Conservation (phyloP, 2,113 vertebrate genomes). For the Alexandromys fortis region DNA sequence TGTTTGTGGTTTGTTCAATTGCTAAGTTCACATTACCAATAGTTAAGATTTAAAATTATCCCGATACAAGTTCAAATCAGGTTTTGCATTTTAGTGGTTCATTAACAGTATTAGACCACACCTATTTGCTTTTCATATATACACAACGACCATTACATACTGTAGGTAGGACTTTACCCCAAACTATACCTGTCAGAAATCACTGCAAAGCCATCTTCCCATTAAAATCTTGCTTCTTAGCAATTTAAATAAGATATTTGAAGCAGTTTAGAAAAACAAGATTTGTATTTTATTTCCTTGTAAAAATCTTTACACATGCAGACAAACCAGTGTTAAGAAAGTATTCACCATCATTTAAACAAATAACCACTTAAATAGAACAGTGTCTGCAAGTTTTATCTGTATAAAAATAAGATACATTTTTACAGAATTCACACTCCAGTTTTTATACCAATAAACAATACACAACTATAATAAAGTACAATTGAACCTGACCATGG, state of each 20-base stretch:
- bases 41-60: background rate
- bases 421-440: conserved; percentile 89
- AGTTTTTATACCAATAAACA: conserved; percentile 89
- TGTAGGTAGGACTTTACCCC: background rate
- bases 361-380: conserved; percentile 92
- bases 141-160: background rate
- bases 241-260: conserved; percentile 72
- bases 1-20: background rate
- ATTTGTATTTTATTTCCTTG: conserved; percentile 91
- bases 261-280: conserved; percentile 83
- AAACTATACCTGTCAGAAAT: conserved; percentile 20
- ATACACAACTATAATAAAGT: conserved; percentile 89
- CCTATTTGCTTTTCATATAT: background rate
- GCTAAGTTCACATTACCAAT: background rate
- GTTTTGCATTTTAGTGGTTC: background rate
- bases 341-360: conserved; percentile 91
- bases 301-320: conserved; percentile 98
- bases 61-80: background rate
- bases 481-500: conserved; percentile 84
- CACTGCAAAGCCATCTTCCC: conserved; percentile 61
- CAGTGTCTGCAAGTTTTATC: conserved; percentile 91
- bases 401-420: conserved; percentile 92
- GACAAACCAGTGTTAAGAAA: conserved; percentile 99
- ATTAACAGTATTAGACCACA: background rate
- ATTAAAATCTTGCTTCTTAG: conserved; percentile 64